Evolutionary conservation across 2,797 vertebrate genomes (phyloP), one percentile per base, ranked within the genome.

Genomic region (Pipistrellus nathusii): DNA sequence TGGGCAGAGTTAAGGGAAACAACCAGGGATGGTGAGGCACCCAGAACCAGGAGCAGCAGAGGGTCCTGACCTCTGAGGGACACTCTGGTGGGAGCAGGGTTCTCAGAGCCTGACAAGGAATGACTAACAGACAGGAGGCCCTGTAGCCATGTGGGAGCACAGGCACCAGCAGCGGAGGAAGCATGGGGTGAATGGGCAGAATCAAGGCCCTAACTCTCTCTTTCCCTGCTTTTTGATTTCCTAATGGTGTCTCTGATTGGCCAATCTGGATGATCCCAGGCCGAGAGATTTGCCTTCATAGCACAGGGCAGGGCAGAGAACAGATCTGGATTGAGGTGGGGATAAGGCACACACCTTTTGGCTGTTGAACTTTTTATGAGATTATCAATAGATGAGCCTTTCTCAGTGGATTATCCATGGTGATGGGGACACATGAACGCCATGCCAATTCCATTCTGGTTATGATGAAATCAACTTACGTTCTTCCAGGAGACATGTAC

Each of bases 121-220:
- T 18, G 46, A 14, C 4, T 21, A 5, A 12, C 78, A 32, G 3
- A 12, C 78, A 32, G 23, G 8, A 25, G 10, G 25, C 48, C 46
- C 15, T 4, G 2, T 2, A 23, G 32, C 30, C 20, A 0, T 6
- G 0, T 7, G 41, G 35, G 15, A 41, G 6, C 18, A 4, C 2
- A 44, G 57, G 30, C 53, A 11, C 44, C 44, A 44, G 44, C 44
- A 35, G 84, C 13, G 1, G 0, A 57, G 2, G 30, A 38, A 32
- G 4, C 35, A 2, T 0, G 6, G 51, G 72, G 55, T 20, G 35
- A 68, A 25, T 9, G 1, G 9, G n/a, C 38, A 55, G 25, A 75
- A 23, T 20, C 15, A 30, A 18, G 0, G 1, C 25, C 20, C 32
- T 62, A 8, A 4, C 0, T 10, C 5, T 51, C 27, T 59, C 14